Evolutionary conservation across 2,888 invertebrate species (phyloP).

Genomic region (Pyrrhia umbra): DNA sequence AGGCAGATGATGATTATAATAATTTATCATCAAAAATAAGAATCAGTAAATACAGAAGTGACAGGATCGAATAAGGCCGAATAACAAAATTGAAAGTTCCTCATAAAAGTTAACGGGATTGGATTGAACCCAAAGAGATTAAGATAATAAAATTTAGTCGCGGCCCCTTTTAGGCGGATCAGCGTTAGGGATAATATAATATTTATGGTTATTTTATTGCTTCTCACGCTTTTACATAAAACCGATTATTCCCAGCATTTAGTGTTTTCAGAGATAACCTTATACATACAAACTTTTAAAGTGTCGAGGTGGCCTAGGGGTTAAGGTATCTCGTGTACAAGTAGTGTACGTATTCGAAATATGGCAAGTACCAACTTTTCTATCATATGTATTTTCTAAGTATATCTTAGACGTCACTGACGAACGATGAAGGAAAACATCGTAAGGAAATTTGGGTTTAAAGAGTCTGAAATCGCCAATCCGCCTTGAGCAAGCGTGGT

Average conservation of each 20-base stretch:
- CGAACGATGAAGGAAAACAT: no score
- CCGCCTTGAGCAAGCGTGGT: no score
- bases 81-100: slow-evolving; percentile 18
- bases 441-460: no score
- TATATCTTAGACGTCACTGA: no score
- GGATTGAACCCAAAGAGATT: slow-evolving; percentile 41
- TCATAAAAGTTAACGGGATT: slow-evolving; percentile 19
- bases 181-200: neutral
- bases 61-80: slow-evolving; percentile 1
- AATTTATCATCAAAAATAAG: neutral
- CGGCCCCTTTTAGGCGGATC: slow-evolving; percentile 31
- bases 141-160: slow-evolving; percentile 40
- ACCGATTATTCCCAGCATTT: neutral
- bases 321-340: no score
- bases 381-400: no score
- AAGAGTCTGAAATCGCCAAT: no score
- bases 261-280: neutral
- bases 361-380: no score
- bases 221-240: neutral
- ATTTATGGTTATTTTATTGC: neutral
- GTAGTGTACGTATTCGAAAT: no score
- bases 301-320: no score
- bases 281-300: neutral
- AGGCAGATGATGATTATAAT: no score
- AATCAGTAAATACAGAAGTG: neutral